Evolutionary conservation across 2,113 vertebrate species (phyloP), one percentile per base, ranked within the genome.

Genomic region (Herpailurus yagouaroundi): DNA sequence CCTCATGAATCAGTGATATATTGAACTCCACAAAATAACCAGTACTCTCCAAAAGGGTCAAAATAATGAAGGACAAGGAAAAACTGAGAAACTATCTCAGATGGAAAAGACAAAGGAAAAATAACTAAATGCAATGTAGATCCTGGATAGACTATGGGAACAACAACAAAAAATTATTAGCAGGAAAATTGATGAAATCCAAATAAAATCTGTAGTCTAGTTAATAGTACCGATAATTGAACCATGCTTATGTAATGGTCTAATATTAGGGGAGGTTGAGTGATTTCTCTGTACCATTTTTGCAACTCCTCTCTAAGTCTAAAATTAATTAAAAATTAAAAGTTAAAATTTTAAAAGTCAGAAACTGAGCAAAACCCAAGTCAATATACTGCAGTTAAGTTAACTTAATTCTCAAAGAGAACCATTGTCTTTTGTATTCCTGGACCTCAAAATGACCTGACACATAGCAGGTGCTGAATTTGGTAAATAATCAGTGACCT

Each of bases 341-440:
- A 88, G 50, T 80, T 36, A 71, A 63, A 81, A 63, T 9, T 57
- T 81, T 81, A 66, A 82, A 86, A 95, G 38, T 71, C 19, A 3
- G 77, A 92, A 23, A 48, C 63, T 83, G 18, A 95, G 4, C 48
- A 84, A 48, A 96, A 77, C 10, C 50, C 15, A 92, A 48, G 33
- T 79, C 50, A 96, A 82, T 18, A 80, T 8, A 80, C 23, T 33
- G 19, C 21, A 95, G 25, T 81, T 63, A 90, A 74, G 83, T 79
- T 66, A 93, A 92, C 55, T 95, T 57, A 89, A 77, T 95, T 92
- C 68, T 96, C 36, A 86, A 77, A 66, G 19, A 96, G 45, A 94
- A 90, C 87, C 15, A 23, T 33, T 57, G 27, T 19, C 88, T 87
- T 89, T 74, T 83, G 5, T 74, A 92, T 83, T 90, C 31, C 31